Evolutionary conservation across 2,888 invertebrate genomes (phyloP).

Genomic region (Meta bourneti): DNA sequence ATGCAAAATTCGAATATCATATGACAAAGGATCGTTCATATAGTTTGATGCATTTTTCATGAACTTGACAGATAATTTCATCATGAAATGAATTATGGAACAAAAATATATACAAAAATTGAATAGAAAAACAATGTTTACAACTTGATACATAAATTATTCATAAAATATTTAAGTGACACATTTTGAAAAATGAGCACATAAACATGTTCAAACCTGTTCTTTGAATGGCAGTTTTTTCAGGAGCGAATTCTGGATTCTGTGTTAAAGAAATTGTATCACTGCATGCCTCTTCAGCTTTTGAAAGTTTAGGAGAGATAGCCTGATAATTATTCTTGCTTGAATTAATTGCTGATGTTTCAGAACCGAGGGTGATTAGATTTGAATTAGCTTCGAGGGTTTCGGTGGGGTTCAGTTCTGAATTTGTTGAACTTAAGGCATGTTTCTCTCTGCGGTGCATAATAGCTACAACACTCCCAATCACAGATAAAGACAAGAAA

Average conservation of each 20-base stretch:
- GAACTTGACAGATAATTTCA: no score
- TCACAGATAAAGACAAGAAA: conserved; percentile 28
- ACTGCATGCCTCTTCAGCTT: background rate
- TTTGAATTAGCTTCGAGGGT: background rate
- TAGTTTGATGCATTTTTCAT: no score
- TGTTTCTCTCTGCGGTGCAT: conserved; percentile 5
- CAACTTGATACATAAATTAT: background rate
- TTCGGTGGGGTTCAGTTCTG: background rate
- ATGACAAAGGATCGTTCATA: no score
- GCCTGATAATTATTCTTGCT: background rate
- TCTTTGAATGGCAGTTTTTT: conserved; percentile 3
- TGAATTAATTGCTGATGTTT: conserved; percentile 7
- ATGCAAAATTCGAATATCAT: no score
- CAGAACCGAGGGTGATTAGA: background rate
- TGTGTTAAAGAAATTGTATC: conserved; percentile 9
- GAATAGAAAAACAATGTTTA: no score
- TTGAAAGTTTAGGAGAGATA: background rate
- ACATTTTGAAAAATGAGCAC: background rate
- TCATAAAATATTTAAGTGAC: background rate
- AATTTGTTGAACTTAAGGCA: background rate
- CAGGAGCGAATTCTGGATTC: conserved; percentile 3
- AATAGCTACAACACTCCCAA: conserved; percentile 37
- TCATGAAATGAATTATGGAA: no score
- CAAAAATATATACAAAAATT: no score
- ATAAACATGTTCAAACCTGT: background rate